Evolutionary conservation across 1,140 invertebrate genomes (phyloP), one percentile per base, ranked within the genome.

Genomic region (Nasonia longicornis): DNA sequence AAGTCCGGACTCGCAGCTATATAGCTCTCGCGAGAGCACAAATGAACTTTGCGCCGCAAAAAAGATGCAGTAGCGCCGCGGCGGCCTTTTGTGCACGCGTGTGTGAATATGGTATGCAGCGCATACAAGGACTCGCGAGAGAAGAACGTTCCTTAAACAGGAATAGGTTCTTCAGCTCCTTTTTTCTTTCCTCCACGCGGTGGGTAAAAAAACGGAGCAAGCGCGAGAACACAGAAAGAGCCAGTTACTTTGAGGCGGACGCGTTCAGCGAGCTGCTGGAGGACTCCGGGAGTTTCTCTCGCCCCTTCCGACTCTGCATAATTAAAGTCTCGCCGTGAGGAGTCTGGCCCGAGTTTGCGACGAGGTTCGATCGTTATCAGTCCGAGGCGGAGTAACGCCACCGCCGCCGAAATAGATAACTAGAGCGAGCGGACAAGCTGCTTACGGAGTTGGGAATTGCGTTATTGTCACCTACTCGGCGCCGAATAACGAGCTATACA

Each of bases 341-440:
- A 10, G 26, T 70, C 48, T 35, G 12, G 35, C 66, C 71, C 8
- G 58, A 77, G 75, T 38, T 69, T 58, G 22, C 70, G 70, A 70
- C 42, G 8, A 1, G 12, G 67, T 77, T 82, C 80, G 80, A 82
- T 82, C 74, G 74, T 73, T 82, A 82, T 82, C 80, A 76, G 73
- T 70, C 66, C 64, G 64, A 67, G 26, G 22, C 0, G 22, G 64
- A 67, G 64, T 29, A 67, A 29, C 29, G 52, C 52, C 4, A 35
- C 3, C 14, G 14, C 52, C 16, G 52, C 6, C 52, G 52, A 58
- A 58, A 20, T 58, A 64, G 63, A 22, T 35, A 35, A 35, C 31
- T 8, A 29, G 14, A 29, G n/a, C 7, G 26, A 66, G 64, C 22
- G 64, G 29, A 58, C 4, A 58, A 58, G 14, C 16, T 20, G 52